A percentile compares a stretch with the other conserved stretches of the same genome.
These are phyloP conservation scores for Hydractinia symbiolongicarpus DNA, from an alignment of 30 jellyfish, hydroid and myxozoan species.

Conservation along the genomic window DNA sequence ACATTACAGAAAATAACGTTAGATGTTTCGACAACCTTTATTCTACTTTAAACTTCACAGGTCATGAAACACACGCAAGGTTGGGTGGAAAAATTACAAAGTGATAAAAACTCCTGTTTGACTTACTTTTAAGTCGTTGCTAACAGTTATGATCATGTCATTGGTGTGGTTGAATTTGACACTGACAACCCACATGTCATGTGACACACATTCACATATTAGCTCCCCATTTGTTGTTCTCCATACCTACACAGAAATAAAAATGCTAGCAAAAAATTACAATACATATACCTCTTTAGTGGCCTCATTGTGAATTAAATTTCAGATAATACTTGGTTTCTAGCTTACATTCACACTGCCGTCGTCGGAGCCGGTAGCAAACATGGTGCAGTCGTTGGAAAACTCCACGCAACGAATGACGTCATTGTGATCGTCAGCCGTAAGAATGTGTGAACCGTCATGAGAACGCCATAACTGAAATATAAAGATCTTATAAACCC, in stretches of 20 bases:
- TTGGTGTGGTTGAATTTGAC: slow-evolving; percentile 49
- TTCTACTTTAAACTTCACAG: too few species aligned
- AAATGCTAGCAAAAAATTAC: neutral
- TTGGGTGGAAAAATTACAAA: neutral
- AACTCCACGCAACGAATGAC: slow-evolving; percentile 62
- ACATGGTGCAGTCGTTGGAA: slow-evolving; percentile 52
- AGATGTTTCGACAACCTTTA: too few species aligned
- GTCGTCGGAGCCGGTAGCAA: slow-evolving; percentile 84
- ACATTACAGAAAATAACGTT: too few species aligned
- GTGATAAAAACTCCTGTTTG: neutral
- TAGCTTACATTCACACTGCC: slow-evolving; percentile 59
- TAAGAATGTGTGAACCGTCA: slow-evolving; percentile 33
- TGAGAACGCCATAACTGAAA: slow-evolving; percentile 21
- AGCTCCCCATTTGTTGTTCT: slow-evolving; percentile 38
- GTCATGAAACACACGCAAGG: too few species aligned
- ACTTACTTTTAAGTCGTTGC: slow-evolving; percentile 66
- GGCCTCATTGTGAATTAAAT: neutral
- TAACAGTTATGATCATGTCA: slow-evolving; percentile 39
- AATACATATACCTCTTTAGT: neutral
- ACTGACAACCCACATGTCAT: slow-evolving; percentile 72
- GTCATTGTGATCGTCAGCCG: slow-evolving; percentile 49
- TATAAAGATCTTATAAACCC: neutral
- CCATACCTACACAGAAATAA: slow-evolving; percentile 45
- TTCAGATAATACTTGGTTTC: neutral
- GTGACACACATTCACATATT: slow-evolving; percentile 35